These are phyloP conservation scores for Martes flavigula DNA, from an alignment of 2,797 vertebrate species.

Conservation along the genomic window DNA sequence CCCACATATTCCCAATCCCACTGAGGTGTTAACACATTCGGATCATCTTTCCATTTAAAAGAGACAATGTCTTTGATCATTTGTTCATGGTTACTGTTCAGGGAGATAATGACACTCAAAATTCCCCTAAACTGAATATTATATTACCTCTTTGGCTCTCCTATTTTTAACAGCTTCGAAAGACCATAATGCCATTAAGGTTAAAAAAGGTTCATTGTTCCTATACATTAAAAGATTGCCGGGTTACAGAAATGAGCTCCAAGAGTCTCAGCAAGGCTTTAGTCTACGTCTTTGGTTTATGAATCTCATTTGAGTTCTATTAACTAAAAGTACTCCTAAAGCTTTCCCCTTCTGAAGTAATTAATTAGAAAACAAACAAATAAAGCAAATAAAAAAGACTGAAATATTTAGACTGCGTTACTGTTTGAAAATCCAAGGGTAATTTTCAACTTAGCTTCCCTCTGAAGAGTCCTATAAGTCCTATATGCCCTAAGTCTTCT, in stretches of 20 bases:
- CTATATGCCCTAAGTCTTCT: background rate
- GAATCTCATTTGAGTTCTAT: slow-evolving; percentile 44
- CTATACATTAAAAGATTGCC: slow-evolving; percentile 35
- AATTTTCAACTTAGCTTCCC: background rate
- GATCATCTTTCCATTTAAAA: slow-evolving; percentile 53
- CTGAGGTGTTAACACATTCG: slow-evolving; percentile 23
- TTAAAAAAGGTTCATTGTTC: slow-evolving; percentile 61
- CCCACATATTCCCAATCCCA: background rate
- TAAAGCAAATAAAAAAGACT: background rate
- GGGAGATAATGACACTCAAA: slow-evolving; percentile 39
- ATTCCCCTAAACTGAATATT: slow-evolving; percentile 59
- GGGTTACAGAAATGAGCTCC: slow-evolving; percentile 30
- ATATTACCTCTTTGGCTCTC: slow-evolving; percentile 50
- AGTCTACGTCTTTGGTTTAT: slow-evolving; percentile 34
- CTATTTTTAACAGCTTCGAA: slow-evolving; percentile 75
- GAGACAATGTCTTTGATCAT: slow-evolving; percentile 49
- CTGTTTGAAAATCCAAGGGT: background rate
- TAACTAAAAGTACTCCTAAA: background rate
- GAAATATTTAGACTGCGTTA: background rate
- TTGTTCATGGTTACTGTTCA: slow-evolving; percentile 62
- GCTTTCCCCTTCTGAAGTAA: background rate
- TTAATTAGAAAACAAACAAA: slow-evolving; percentile 33
- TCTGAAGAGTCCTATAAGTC: background rate
- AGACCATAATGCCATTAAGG: slow-evolving; percentile 54
- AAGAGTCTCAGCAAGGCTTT: background rate